Evolutionary conservation across 2,797 vertebrate species (phyloP), one percentile per base, ranked within the genome.

Genomic region (Hydrolagus colliei): DNA sequence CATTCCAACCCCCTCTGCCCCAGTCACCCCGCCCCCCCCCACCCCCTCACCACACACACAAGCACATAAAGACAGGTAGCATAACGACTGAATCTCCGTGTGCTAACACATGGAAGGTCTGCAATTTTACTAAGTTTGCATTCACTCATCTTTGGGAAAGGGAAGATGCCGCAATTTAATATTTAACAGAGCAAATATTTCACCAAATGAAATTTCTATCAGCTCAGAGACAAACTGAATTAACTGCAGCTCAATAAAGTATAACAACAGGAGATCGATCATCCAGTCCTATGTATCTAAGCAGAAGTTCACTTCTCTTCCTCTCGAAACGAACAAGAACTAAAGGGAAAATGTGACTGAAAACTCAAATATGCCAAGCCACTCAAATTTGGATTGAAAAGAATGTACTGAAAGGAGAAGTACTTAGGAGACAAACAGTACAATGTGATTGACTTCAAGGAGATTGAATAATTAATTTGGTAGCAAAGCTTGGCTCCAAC

Each of bases 391-490:
- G 22, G 9, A 62, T 63, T 63, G 71, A 84, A 71, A 84, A 84
- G 71, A 71, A 35, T 8, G 62, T 84, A 84, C 65, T 84, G 32
- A 84, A 63, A 71, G 65, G 65, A 67, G 71, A 61, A 71, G n/a
- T 41, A 71, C 79, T 68, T 84, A 6, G 41, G 32, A 71, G 79
- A 84, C 79, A 82, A 68, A 84, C 18, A 71, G 65, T 84, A 84
- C 79, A 84, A 27, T 84, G 79, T 32, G 41, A 84, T 84, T 84
- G 79, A 41, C 65, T 18, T 52, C 79, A 16, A 82, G 68, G 27
- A 62, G 71, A 18, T 71, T 84, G 79, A 84, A 84, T 84, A 71
- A 84, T 80, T 80, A 80, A 80, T 68, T 82, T 63, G 68, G 79
- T 41, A 16, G 14, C 27, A 84, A 35, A 84, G 62, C 65, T 82